Evolutionary conservation across 2,797 vertebrate genomes (phyloP).

Genomic region (Gallirallus australis): DNA sequence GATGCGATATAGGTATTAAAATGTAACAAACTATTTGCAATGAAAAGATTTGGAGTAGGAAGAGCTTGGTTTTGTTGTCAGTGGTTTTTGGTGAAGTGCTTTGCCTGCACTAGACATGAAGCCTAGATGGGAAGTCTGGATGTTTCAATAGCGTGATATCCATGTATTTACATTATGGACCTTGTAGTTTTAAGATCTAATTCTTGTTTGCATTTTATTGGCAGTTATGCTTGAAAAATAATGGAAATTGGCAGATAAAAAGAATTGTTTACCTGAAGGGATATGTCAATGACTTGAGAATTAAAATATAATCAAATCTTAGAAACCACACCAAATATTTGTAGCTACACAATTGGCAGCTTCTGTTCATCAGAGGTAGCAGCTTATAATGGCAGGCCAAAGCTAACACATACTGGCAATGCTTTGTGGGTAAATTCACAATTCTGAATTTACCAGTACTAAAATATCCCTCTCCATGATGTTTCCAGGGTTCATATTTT

Average conservation of each 20-base stretch:
- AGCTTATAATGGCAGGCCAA: constrained; percentile 34
- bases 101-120: not conserved
- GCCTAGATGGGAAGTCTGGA: not conserved
- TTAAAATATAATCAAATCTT: not conserved
- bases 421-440: not conserved
- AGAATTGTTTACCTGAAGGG: not conserved
- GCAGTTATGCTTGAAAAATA: not conserved
- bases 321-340: not conserved
- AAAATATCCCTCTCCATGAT: not conserved
- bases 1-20: not conserved
- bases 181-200: not conserved
- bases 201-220: not conserved
- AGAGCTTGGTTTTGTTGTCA: not conserved
- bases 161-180: not conserved
- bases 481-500: not conserved
- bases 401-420: constrained; percentile 14
- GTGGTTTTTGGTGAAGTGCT: not conserved
- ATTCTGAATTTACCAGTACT: not conserved
- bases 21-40: not conserved
- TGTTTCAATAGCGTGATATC: not conserved
- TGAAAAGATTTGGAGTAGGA: not conserved
- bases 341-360: not conserved
- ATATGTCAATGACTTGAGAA: not conserved
- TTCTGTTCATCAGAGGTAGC: constrained; percentile 37
- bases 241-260: not conserved